Conservation (phyloP, 2,113 vertebrate genomes). For the Hippopotamus amphibius region DNA sequence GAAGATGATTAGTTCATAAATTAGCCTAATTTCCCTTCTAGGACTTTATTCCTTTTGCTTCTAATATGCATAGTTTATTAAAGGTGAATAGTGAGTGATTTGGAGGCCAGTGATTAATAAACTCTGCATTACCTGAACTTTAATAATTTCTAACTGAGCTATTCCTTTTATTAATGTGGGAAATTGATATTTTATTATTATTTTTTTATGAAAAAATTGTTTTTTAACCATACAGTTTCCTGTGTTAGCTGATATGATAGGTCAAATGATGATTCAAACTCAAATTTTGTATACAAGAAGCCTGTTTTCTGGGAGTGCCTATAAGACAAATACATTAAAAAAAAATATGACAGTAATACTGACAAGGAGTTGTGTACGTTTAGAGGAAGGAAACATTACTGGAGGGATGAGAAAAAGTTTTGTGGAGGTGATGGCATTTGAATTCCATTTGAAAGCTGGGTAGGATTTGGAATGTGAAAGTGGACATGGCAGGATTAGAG, state of each 20-base stretch:
- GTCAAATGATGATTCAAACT: not conserved
- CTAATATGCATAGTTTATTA: not conserved
- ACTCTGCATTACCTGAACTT: not conserved
- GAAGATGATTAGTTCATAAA: not conserved
- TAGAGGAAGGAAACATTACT: not conserved
- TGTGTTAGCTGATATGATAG: not conserved
- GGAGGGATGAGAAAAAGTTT: not conserved
- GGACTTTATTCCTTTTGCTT: not conserved
- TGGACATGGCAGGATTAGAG: not conserved
- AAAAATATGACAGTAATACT: not conserved
- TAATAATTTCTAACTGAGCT: not conserved
- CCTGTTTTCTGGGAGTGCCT: not conserved
- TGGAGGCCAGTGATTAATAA: slow-evolving; percentile 28
- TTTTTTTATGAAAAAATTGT: not conserved
- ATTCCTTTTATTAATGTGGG: not conserved
- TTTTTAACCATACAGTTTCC: not conserved
- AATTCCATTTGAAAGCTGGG: not conserved
- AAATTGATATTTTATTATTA: not conserved
- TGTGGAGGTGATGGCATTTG: not conserved
- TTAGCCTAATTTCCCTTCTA: not conserved
- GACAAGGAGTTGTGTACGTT: not conserved
- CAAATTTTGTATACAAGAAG: not conserved
- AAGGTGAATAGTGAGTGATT: not conserved
- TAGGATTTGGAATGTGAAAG: not conserved
- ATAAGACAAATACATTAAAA: not conserved